Base-by-base conservation (phyloP, 2,888 invertebrate genomes). In the Drosophila merina region DNA sequence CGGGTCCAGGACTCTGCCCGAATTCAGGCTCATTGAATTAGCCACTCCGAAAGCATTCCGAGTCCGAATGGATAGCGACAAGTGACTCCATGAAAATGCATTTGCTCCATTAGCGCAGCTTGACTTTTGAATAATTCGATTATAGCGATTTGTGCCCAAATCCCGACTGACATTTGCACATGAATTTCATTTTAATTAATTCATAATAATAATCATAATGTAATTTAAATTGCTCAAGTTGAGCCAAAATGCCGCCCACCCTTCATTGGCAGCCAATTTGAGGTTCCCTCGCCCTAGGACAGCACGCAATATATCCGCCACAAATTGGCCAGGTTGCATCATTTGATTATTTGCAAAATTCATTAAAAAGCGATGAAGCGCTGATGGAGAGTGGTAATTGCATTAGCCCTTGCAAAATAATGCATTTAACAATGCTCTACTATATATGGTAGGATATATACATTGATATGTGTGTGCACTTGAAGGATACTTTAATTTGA, bases 121-220 rank as follows among this genome's bases (percentile, higher is more conserved):
- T 55, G 66, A 31, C 66, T 64, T 44, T 20, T 30, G 38, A 45
- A 67, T 67, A 67, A 67, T 55, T 58, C 49, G 69, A 69, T 69
- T 55, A 57, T 50, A 7, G 49, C 49, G 36, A 55, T 68, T 69
- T 68, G 42, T 52, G 31, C 14, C 49, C 44, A 9, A 55, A 45
- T 31, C 36, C 64, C 26, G 30, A 14, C 25, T 45, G 63, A 48
- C 33, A 66, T 68, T 57, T 44, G 48, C 67, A 14, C 44, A 58
- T 30, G 50, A 45, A 56, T 55, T 73, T 44, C 62, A 74, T 72
- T 72, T 73, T 44, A 73, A 74, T 72, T 72, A 72, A 72, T 72
- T 59, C 59, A 55, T 64, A 38, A 72, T 58, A 72, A 55, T 64
- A 33, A 67, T 58, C 57, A 72, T 72, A 57, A 62, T 64, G 64